These are phyloP conservation scores for Syrrhaptes paradoxus DNA, from an alignment of 2,113 vertebrate genomes.

Conservation along the genomic window DNA sequence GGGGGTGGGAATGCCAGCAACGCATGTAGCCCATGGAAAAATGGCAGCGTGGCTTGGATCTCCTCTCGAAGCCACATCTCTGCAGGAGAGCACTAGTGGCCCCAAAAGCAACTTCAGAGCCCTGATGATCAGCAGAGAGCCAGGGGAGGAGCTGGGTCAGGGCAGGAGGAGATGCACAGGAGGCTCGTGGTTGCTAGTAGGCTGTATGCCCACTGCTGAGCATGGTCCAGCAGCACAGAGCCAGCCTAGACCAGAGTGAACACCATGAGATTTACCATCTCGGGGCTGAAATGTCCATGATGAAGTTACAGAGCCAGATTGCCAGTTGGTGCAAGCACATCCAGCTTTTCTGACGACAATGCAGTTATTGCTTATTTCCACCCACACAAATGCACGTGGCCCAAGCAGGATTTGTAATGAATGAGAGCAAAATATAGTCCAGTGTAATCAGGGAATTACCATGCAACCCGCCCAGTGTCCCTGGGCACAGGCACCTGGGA, in stretches of 20 bases:
- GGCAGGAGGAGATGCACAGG: not conserved
- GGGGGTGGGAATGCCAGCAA: not conserved
- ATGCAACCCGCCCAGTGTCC: not conserved
- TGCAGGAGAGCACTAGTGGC: not conserved
- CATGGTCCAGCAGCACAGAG: not conserved
- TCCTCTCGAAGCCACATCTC: not conserved
- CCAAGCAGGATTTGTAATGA: not conserved
- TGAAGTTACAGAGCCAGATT: not conserved
- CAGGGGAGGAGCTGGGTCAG: not conserved
- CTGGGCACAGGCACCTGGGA: not conserved
- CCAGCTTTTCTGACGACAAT: fast-evolving
- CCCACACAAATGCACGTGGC: fast-evolving
- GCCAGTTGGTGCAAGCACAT: fast-evolving
- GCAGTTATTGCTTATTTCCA: not conserved
- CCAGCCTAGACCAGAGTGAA: not conserved
- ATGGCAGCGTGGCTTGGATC: not conserved
- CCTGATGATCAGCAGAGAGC: not conserved
- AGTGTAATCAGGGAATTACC: not conserved
- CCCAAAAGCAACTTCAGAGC: not conserved
- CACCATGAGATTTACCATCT: not conserved
- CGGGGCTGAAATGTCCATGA: not conserved
- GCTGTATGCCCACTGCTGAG: not conserved
- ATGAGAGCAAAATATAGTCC: not conserved
- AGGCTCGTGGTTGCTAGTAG: not conserved
- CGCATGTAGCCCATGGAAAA: not conserved